Conservation (phyloP, 2,888 invertebrate species). For the Pinctada fucata region DNA sequence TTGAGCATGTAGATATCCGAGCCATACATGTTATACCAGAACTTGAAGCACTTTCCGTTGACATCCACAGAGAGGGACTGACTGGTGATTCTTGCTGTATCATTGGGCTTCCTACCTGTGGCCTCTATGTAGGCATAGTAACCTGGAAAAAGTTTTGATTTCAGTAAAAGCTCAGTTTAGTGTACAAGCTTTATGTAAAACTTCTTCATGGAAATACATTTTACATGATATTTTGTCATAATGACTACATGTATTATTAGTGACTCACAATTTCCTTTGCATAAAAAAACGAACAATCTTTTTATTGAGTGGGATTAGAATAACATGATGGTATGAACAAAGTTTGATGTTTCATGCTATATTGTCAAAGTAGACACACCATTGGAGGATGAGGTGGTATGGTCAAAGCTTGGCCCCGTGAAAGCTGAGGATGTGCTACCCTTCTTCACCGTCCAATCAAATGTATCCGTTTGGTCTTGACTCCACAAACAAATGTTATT, state of each 20-base stretch:
- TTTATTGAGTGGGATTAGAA: too few relatives aligned
- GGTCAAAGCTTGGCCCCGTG: constrained; percentile 66
- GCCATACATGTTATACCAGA: constrained; percentile 75
- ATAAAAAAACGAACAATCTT: too few relatives aligned
- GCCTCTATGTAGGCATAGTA: constrained; percentile 71
- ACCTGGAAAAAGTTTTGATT: constrained; percentile 50
- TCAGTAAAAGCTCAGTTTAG: not conserved
- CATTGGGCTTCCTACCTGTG: constrained; percentile 51
- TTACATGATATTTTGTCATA: not conserved
- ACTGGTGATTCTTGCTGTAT: constrained; percentile 64
- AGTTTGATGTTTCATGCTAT: too few relatives aligned
- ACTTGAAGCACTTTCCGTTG: constrained; percentile 62
- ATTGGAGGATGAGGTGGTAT: constrained; percentile 44
- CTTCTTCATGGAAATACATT: not conserved
- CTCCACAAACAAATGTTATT: constrained; percentile 59
- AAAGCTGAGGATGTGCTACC: constrained; percentile 54
- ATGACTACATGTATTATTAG: not conserved
- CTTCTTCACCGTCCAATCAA: constrained; percentile 61
- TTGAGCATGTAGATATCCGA: constrained; percentile 64
- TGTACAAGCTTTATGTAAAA: not conserved
- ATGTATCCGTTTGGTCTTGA: constrained; percentile 55
- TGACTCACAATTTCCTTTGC: not conserved
- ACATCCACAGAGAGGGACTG: constrained; percentile 38
- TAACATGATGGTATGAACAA: too few relatives aligned
- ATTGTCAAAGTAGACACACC: not conserved